Conservation (phyloP, 2,888 invertebrate genomes). For the Melangyna quadrimaculata region DNA sequence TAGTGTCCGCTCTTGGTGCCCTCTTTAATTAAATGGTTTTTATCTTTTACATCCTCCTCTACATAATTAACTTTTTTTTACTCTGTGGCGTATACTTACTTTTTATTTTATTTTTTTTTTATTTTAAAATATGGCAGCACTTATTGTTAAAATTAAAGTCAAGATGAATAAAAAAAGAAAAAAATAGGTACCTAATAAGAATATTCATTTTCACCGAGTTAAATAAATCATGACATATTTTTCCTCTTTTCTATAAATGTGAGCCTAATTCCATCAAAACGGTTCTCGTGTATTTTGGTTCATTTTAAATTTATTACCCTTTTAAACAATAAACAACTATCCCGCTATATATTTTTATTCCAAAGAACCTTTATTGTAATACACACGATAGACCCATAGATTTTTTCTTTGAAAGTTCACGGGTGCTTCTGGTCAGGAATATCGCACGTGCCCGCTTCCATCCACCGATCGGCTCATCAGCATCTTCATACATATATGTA, state of each 20-base stretch:
- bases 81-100: no score
- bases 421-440: constrained; percentile 7
- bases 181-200: no score
- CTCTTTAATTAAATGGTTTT: no score
- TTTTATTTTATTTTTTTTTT: no score
- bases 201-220: not conserved
- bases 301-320: not conserved
- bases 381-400: constrained; percentile 5
- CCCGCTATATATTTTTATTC: not conserved
- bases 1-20: no score
- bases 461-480: constrained; percentile 6
- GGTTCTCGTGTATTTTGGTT: not conserved
- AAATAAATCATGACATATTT: not conserved
- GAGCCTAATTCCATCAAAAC: not conserved
- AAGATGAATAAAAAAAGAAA: no score
- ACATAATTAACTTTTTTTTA: no score
- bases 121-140: no score
- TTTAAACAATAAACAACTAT: not conserved
- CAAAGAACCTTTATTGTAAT: not conserved
- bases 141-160: no score
- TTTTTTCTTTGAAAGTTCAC: constrained; percentile 19
- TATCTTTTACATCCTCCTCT: no score
- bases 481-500: not conserved
- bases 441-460: not conserved
- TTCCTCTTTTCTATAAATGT: not conserved